phyloP scores from a whole-genome alignment of 2,888 invertebrate genomes.

The Drosophila mimetica region DNA sequence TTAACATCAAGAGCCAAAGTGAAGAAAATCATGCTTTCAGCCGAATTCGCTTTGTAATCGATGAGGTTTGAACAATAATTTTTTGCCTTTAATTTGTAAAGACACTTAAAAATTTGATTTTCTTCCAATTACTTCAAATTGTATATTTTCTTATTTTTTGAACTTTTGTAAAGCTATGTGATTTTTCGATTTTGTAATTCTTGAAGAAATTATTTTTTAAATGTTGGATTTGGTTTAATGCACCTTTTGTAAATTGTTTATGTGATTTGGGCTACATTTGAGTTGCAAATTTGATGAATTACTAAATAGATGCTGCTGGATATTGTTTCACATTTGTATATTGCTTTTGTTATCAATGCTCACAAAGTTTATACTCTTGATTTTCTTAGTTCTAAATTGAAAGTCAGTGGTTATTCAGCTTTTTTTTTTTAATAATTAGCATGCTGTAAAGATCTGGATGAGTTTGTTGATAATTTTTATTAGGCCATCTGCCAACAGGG shows the following conservation, averaged over 20 bases:
- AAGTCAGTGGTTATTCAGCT: neutral
- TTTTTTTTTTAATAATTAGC: neutral
- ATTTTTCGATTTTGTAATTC: neutral
- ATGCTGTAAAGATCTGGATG: constrained; percentile 3
- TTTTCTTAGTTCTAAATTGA: neutral
- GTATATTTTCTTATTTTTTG: neutral
- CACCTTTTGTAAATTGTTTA: neutral
- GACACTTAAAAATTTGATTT: no score
- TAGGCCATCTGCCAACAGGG: neutral
- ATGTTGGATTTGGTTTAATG: neutral
- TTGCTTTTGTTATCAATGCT: neutral
- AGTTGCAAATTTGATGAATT: neutral
- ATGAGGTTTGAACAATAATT: neutral
- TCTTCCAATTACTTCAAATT: neutral
- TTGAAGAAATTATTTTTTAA: neutral
- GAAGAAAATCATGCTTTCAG: constrained; percentile 29
- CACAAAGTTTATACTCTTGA: neutral
- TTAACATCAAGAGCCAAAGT: constrained; percentile 43
- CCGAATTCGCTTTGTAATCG: constrained; percentile 1
- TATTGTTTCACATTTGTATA: neutral
- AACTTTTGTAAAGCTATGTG: neutral
- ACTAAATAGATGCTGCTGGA: constrained; percentile 1
- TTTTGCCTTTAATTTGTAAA: neutral
- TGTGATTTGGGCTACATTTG: neutral
- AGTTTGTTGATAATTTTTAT: constrained; percentile 2